These are phyloP conservation scores for Chaenodraco wilsoni DNA, from an alignment of 2,797 vertebrate species.

Conservation along the genomic window DNA sequence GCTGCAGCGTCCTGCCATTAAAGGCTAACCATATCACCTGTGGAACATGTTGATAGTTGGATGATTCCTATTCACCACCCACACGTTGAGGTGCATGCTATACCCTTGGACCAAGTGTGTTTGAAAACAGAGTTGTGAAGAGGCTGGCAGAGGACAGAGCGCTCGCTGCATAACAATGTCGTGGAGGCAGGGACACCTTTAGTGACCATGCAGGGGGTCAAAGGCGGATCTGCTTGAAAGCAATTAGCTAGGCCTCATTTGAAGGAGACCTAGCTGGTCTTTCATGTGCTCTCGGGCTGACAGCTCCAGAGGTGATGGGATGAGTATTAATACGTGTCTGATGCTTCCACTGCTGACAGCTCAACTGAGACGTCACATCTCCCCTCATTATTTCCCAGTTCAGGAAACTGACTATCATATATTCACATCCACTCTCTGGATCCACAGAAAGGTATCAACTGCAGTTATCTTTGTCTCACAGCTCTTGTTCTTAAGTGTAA, in stretches of 20 bases:
- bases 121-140: slow-evolving; percentile 68
- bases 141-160: slow-evolving; percentile 53
- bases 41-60: slow-evolving; percentile 35
- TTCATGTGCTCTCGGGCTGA: slow-evolving; percentile 70
- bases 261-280: slow-evolving; percentile 56
- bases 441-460: slow-evolving; percentile 55
- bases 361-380: slow-evolving; percentile 57
- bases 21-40: slow-evolving; percentile 19
- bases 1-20: slow-evolving; percentile 29
- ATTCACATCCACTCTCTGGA: slow-evolving; percentile 47
- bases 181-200: slow-evolving; percentile 60
- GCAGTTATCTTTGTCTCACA: slow-evolving; percentile 33
- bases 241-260: slow-evolving; percentile 73
- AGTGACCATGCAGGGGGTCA: slow-evolving; percentile 68
- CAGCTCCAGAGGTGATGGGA: slow-evolving; percentile 65
- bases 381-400: slow-evolving; percentile 71
- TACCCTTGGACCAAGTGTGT: slow-evolving; percentile 63
- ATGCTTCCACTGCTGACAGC: slow-evolving; percentile 63
- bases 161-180: slow-evolving; percentile 71
- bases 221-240: slow-evolving; percentile 73
- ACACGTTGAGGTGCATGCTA: slow-evolving; percentile 45
- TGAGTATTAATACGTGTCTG: slow-evolving; percentile 75
- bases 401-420: slow-evolving; percentile 56
- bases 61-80: slow-evolving; percentile 57
- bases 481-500: slow-evolving; percentile 22